Evolutionary conservation across 2,888 invertebrate genomes (phyloP).

Genomic region (Toxonevra muliebris): DNA sequence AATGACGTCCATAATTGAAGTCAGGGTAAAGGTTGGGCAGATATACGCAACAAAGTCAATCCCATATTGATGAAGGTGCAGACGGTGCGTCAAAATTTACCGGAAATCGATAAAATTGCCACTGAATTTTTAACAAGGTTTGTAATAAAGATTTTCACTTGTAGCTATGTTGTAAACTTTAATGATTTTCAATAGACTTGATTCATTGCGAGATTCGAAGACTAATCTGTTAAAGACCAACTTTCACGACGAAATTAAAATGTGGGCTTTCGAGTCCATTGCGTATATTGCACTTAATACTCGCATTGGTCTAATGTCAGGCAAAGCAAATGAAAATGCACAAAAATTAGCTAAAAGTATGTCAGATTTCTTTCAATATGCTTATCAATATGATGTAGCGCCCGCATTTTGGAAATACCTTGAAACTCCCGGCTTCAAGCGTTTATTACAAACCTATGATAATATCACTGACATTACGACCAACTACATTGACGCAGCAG

Average conservation of each 20-base stretch:
- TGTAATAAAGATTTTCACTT: neutral
- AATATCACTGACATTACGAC: constrained; percentile 53
- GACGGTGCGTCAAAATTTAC: constrained; percentile 48
- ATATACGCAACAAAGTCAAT: constrained; percentile 70
- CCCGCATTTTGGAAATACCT: constrained; percentile 59
- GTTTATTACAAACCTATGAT: constrained; percentile 52
- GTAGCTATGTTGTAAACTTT: neutral
- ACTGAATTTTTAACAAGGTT: constrained; percentile 55
- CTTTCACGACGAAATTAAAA: constrained; percentile 67
- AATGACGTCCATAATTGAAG: constrained; percentile 49
- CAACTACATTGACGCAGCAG: constrained; percentile 61
- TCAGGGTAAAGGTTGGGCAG: constrained; percentile 74
- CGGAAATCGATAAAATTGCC: constrained; percentile 53
- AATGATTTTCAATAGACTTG: constrained; percentile 44
- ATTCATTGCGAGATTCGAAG: constrained; percentile 43
- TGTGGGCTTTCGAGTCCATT: constrained; percentile 71
- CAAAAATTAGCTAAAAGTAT: constrained; percentile 47
- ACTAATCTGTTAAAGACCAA: constrained; percentile 51
- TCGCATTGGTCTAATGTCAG: constrained; percentile 51
- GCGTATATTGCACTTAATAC: constrained; percentile 62
- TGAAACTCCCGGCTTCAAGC: constrained; percentile 51
- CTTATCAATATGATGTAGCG: constrained; percentile 54
- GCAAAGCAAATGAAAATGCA: constrained; percentile 48
- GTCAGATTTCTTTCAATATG: constrained; percentile 50
- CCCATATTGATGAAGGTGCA: constrained; percentile 58